Base-by-base conservation (phyloP, 2,797 vertebrate genomes). In the Salmo trutta region DNA sequence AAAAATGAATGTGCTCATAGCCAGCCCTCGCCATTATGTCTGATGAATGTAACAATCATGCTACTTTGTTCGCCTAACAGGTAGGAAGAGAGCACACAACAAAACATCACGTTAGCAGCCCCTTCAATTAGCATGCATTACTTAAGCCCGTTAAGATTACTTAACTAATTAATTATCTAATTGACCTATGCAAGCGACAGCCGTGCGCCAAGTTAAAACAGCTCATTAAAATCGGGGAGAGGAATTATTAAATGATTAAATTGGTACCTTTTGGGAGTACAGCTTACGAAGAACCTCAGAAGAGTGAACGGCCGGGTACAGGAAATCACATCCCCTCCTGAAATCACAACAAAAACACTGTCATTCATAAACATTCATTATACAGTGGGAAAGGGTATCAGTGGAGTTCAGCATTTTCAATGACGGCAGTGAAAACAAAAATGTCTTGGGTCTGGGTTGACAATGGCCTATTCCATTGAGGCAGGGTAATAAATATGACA, bases 121-220 rank as follows among this genome's bases (percentile, higher is more conserved):
- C 17, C 82, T 82, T 82, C 74, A 84, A 72, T 64, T 75, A 68
- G 76, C 69, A 51, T 74, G 19, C 82, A 75, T 82, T 64, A n/a
- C 78, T 81, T 75, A 81, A 82, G 79, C 75, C 77, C 59, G 78
- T 56, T 79, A 59, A 73, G 56, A 74, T 77, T 79, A 84, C 88
- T 88, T 87, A 77, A 83, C 80, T 87, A 89, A 92, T 85, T 87
- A 83, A 85, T 83, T 81, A 83, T 85, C 83, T 84, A 86, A 88
- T 90, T 79, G 79, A 91, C 87, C 86, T 88, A 76, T 66, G 75
- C 47, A 73, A 78, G 74, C 75, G 31, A 67, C 71, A 36, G 75
- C 77, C 68, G 72, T 75, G 75, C 65, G 68, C 74, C 70, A 77
- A 77, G 72, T 78, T 77, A 77, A 86, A 82, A 76, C 56, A 59